Evolutionary conservation across 2,797 vertebrate species (phyloP), one percentile per base, ranked within the genome.

Genomic region (Sternotherus odoratus): DNA sequence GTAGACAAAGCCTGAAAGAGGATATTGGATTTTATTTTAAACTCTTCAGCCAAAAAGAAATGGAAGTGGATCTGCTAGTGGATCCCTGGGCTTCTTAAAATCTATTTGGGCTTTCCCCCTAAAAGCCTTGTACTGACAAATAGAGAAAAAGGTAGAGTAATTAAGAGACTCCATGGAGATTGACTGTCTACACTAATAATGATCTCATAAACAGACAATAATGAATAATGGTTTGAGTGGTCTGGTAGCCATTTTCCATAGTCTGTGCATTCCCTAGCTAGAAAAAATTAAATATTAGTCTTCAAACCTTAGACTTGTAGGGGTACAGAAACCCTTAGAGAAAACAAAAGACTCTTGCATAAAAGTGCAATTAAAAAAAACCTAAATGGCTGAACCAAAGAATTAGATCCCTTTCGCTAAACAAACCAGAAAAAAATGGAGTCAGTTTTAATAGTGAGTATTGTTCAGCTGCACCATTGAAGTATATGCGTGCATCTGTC

Each of bases 401-500:
- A 90, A 23, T 56, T 33, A 87, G 15, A 23, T 48, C 46, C 91
- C 90, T 95, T 96, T 95, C 81, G 88, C 51, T 43, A 24, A 82
- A 93, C 79, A 92, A 93, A 87, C 2, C 86, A n/a, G 83, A 94
- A 91, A 94, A 94, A 93, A 66, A 81, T 24, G 75, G 78, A 93
- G 83, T 83, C 79, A 86, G 85, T 95, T 87, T 92, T 88, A 82
- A 91, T 87, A 91, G 75, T 91, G 90, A 96, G 87, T 96, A 92
- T 93, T 78, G 94, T 96, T 97, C 95, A 94, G 93, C 80, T 91
- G 90, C 86, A 94, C 94, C 90, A 91, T 94, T 82, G 88, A 95
- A 96, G 95, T 93, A 95, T 63, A 82, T 78, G 50, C 86, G 79
- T 94, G 94, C 95, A 96, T 97, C 94, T 96, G 95, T 88, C 93